These are phyloP conservation scores for Antechinus flavipes DNA, from an alignment of 2,113 vertebrate species.

Conservation along the genomic window DNA sequence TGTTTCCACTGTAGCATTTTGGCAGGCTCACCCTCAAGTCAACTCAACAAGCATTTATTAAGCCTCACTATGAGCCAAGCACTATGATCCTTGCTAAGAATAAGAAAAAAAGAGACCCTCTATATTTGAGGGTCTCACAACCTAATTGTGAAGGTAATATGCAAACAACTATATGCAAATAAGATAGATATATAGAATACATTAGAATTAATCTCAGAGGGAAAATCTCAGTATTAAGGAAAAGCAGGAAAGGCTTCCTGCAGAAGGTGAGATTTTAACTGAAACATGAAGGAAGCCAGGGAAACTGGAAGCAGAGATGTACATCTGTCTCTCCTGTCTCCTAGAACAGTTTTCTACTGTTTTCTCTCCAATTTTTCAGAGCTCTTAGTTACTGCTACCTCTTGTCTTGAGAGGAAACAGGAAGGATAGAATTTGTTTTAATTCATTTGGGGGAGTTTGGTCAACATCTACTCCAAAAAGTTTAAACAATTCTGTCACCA, in stretches of 20 bases:
- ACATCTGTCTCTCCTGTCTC: background rate
- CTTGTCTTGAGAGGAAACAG: background rate
- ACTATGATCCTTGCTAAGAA: background rate
- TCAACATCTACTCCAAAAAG: background rate
- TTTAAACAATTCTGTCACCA: constrained; percentile 6
- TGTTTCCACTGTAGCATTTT: background rate
- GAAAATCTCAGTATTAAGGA: background rate
- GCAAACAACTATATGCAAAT: background rate
- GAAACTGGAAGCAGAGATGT: background rate
- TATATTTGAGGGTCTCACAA: background rate
- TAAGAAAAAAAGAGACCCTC: background rate
- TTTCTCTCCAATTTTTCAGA: background rate
- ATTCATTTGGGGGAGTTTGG: background rate
- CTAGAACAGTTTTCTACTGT: background rate
- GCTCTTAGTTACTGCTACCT: background rate
- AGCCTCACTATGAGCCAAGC: background rate
- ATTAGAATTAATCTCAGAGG: background rate
- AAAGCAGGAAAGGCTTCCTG: background rate
- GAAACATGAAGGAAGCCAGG: background rate
- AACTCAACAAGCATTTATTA: background rate
- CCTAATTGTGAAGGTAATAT: background rate
- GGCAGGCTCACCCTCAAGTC: background rate
- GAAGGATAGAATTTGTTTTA: background rate
- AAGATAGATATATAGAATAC: background rate
- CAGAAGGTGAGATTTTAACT: background rate